Evolutionary conservation across 2,113 vertebrate species (phyloP).

Genomic region (zebrafish (Danio rerio)): DNA sequence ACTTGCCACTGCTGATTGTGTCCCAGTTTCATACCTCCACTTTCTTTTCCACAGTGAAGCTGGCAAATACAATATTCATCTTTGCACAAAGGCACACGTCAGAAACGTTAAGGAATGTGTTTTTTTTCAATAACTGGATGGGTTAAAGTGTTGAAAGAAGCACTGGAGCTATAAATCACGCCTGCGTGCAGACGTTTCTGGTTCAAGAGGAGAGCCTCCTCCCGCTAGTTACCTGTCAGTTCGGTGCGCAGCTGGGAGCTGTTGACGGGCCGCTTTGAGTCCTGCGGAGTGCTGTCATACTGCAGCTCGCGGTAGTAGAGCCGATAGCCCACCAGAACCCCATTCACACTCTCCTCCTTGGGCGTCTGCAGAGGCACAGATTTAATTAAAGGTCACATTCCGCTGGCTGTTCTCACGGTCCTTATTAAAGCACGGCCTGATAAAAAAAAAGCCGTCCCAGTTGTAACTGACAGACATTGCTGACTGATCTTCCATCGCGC

Average conservation of each 20-base stretch:
- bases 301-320: conserved; percentile 93
- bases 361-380: conserved; percentile 79
- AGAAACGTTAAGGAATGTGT: background rate
- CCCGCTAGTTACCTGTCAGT: conserved; percentile 75
- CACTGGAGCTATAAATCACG: conserved; percentile 31
- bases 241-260: conserved; percentile 76
- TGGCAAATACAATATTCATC: conserved; percentile 10
- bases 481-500: background rate
- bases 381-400: conserved; percentile 60
- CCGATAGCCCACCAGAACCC: conserved; percentile 88
- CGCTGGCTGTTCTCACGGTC: conserved; percentile 36
- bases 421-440: conserved; percentile 47
- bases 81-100: background rate
- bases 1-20: background rate
- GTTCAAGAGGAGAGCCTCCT: conserved; percentile 6
- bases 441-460: conserved; percentile 7
- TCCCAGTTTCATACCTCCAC: background rate
- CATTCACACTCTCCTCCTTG: conserved; percentile 83
- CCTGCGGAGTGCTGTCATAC: conserved; percentile 69
- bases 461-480: conserved; percentile 26
- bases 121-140: background rate
- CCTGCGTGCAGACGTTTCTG: conserved; percentile 4
- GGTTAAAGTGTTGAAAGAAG: conserved; percentile 31
- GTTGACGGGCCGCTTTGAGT: conserved; percentile 74
- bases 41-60: background rate